Conservation (phyloP, 2,888 invertebrate species). For the Pachycephus smyrnensis region DNA sequence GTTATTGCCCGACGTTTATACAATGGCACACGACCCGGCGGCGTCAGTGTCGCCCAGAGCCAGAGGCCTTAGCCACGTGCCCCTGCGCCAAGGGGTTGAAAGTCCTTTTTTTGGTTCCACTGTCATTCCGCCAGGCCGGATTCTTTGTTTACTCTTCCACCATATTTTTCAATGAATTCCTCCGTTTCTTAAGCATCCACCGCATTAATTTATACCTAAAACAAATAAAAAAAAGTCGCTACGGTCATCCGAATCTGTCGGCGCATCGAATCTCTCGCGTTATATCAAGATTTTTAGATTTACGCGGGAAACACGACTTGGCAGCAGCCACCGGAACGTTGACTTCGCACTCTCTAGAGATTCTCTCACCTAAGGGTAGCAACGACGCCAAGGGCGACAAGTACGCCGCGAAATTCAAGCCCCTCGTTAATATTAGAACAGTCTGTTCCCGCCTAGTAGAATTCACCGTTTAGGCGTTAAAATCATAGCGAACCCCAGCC, state of each 20-base stretch:
- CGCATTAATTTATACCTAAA: neutral
- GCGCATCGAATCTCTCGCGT: neutral
- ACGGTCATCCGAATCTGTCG: neutral
- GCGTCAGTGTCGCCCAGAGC: neutral
- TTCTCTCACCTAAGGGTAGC: neutral
- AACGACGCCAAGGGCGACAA: neutral
- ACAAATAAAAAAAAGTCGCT: neutral
- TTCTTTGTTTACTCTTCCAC: neutral
- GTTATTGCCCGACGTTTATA: constrained; percentile 26
- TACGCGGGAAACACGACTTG: neutral
- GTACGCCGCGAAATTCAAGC: neutral
- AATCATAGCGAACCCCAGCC: neutral
- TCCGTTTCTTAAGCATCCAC: neutral
- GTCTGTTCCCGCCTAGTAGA: neutral
- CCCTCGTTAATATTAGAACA: neutral
- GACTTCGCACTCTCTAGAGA: neutral
- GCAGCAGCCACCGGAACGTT: neutral
- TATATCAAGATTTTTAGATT: neutral
- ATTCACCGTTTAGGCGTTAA: neutral
- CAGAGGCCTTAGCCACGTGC: neutral
- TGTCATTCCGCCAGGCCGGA: neutral
- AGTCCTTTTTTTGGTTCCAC: neutral
- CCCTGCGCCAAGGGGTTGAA: neutral
- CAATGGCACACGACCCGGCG: neutral
- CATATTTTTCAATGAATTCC: neutral